Evolutionary conservation across 2,888 invertebrate species (phyloP).

Genomic region (Papilio gigon): DNA sequence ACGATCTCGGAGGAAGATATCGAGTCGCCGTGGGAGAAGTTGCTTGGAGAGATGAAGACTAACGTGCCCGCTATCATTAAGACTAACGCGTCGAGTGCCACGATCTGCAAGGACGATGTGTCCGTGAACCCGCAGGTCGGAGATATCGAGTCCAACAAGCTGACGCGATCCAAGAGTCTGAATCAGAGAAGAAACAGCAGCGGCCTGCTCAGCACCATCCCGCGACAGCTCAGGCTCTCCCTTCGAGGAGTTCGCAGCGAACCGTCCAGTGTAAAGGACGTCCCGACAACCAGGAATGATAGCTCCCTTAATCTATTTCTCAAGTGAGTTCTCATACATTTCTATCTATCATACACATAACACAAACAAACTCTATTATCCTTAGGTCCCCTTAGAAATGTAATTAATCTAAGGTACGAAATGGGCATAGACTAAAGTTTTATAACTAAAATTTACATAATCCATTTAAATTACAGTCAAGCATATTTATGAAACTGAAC

Average conservation of each 20-base stretch:
- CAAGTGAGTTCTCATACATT: conserved; percentile 63
- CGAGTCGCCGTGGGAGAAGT: conserved; percentile 77
- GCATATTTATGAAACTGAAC: conserved; percentile 34
- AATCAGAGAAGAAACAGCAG: conserved; percentile 78
- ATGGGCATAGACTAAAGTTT: too few species aligned
- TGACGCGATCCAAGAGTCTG: conserved; percentile 77
- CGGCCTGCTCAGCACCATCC: conserved; percentile 80
- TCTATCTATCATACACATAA: not conserved
- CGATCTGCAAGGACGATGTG: conserved; percentile 66
- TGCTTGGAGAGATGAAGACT: conserved; percentile 74
- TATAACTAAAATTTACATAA: not conserved
- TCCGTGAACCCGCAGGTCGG: conserved; percentile 61
- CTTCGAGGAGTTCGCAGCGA: conserved; percentile 78
- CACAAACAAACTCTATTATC: not conserved
- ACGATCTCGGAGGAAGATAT: conserved; percentile 79
- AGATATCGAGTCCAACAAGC: conserved; percentile 70
- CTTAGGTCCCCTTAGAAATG: too few species aligned
- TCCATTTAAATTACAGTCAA: not conserved
- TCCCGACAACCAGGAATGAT: conserved; percentile 76
- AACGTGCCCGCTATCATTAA: conserved; percentile 77
- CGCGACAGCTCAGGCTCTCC: conserved; percentile 78
- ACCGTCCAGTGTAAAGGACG: conserved; percentile 78
- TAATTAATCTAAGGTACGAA: too few species aligned
- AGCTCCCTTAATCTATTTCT: conserved; percentile 78
- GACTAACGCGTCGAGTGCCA: conserved; percentile 74